Evolutionary conservation across 2,888 invertebrate species (phyloP), one percentile per base, ranked within the genome.

Genomic region (Phyllotreta striolata): DNA sequence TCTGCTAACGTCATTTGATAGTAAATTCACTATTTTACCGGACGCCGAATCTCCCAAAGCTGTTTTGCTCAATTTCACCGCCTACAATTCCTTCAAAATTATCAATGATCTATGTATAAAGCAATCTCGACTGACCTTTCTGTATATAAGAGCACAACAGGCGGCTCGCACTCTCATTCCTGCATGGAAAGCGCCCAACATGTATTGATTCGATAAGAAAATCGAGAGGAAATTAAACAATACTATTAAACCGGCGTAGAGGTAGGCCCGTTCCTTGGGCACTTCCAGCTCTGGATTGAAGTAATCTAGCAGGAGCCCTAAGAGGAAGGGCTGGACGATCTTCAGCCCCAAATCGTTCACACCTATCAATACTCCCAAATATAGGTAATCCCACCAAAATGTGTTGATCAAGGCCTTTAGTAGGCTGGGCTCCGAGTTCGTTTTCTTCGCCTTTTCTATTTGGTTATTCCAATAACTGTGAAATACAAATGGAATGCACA

Each of bases 141-240:
- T 88, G 77, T 92, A 93, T 57, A 95, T 86, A 7, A 94, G 82
- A 1, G 92, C 90, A 76, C 92, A 92, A 55, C 90, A 89, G 0
- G 93, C 91, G 1, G 92, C 87, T 69, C 93, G 85, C 62, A 92
- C 86, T 81, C 88, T 86, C 87, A 92, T 90, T 14, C 93, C 93
- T 35, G 90, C 85, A 74, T 91, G 89, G 72, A 87, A 88, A 6
- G 87, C 87, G 56, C 85, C 85, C 73, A 86, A 86, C 35, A 87
- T 82, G 43, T 86, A 84, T 75, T 89, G 89, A 77, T 89, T 88
- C 72, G 86, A 84, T 13, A 86, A 81, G 70, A 89, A 82, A 2
- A 85, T 86, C 68, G 84, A 85, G 13, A 83, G 70, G 12, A 85
- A 78, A 1, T 85, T 85, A 79, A 85, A 81, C 63, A 83, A 70